A percentile compares a stretch with the other conserved stretches of the same genome.
These are phyloP conservation scores for Heterochromis multidens DNA, from an alignment of 2,113 vertebrate genomes.

Conservation along the genomic window DNA sequence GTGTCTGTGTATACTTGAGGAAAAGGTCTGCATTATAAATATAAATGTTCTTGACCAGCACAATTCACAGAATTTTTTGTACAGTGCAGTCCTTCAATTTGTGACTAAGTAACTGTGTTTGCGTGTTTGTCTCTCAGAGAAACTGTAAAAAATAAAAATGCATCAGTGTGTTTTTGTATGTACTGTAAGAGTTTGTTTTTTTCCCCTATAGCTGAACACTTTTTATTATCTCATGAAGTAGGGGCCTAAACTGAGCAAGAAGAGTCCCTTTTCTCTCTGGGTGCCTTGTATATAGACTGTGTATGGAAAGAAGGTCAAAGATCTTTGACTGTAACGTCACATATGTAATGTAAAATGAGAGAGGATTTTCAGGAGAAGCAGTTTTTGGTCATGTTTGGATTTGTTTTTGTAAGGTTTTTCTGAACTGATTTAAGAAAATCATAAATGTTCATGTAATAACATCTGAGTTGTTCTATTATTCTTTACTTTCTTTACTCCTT, in stretches of 20 bases:
- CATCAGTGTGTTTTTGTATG: constrained; percentile 2
- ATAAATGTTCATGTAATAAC: constrained; percentile 54
- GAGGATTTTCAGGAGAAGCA: not conserved
- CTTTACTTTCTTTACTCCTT: not conserved
- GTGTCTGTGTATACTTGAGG: not conserved
- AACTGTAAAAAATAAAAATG: constrained; percentile 2
- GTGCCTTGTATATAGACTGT: not conserved
- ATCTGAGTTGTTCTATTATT: not conserved
- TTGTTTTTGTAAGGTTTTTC: constrained; percentile 67
- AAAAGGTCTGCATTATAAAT: constrained; percentile 20
- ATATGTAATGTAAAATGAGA: constrained; percentile 23
- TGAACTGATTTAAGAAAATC: constrained; percentile 67
- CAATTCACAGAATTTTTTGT: constrained; percentile 28
- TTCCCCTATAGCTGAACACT: constrained; percentile 4
- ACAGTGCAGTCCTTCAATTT: constrained; percentile 36
- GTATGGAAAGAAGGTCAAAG: not conserved
- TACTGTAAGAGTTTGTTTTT: constrained; percentile 5
- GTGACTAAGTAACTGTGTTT: not conserved
- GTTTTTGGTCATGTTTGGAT: constrained; percentile 37
- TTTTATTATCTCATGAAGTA: constrained; percentile 22
- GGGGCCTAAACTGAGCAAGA: not conserved
- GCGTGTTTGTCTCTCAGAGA: not conserved
- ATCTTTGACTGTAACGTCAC: not conserved
- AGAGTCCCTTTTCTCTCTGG: not conserved
- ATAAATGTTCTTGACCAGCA: constrained; percentile 47